phyloP scores from a whole-genome alignment of 2,888 invertebrate species.

The Punctoribates punctum region DNA sequence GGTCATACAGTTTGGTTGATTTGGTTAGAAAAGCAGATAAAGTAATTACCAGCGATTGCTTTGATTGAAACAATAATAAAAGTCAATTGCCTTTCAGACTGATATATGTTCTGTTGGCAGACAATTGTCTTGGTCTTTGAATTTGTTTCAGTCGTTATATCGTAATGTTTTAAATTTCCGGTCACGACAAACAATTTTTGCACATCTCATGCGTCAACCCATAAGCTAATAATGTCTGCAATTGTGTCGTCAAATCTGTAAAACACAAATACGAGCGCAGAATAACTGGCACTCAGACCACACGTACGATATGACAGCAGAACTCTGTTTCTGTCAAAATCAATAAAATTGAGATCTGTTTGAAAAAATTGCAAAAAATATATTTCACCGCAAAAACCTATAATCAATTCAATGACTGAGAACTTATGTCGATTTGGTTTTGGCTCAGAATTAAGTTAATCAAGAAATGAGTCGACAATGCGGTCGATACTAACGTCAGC shows the following conservation, averaged over 20 bases:
- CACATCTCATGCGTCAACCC: not conserved
- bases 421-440: slow-evolving; percentile 2
- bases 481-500: not conserved
- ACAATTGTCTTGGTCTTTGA: not conserved
- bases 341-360: slow-evolving; percentile 5
- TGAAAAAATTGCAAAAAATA: not conserved
- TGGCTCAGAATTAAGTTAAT: slow-evolving; percentile 4
- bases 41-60: no score
- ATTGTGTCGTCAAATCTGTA: slow-evolving; percentile 12
- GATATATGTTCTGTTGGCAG: not conserved
- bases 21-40: no score
- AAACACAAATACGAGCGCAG: not conserved
- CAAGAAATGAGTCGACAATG: not conserved
- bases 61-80: no score
- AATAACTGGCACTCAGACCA: not conserved
- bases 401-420: not conserved
- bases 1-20: no score
- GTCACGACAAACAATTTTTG: slow-evolving; percentile 31
- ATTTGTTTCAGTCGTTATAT: not conserved
- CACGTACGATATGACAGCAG: not conserved
- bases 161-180: slow-evolving; percentile 2
- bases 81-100: not conserved
- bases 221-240: not conserved
- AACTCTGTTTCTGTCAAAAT: slow-evolving; percentile 23
- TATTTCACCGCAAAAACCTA: not conserved